phyloP scores from a whole-genome alignment of 2,113 vertebrate species.

The Engystomops pustulosus region DNA sequence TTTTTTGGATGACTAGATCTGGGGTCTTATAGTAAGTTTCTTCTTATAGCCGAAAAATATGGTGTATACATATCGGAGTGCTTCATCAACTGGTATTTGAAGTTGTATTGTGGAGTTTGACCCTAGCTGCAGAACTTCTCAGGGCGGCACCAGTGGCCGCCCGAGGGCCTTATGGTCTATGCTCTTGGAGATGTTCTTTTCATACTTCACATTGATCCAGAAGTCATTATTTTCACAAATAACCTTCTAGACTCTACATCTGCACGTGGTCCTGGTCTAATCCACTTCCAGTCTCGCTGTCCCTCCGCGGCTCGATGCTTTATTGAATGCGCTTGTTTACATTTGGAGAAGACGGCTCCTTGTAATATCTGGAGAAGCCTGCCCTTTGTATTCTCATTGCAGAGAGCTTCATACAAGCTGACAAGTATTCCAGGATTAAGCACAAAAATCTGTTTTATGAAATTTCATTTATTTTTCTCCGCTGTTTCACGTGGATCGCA shows the following conservation, averaged over 20 bases:
- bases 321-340: not conserved
- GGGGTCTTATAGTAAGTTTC: no score
- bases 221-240: not conserved
- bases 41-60: no score
- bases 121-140: no score
- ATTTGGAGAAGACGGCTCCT: not conserved
- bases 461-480: constrained; percentile 31
- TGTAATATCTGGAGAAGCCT: constrained; percentile 2
- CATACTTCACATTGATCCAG: not conserved
- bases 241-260: not conserved
- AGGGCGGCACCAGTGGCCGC: no score
- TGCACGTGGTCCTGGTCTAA: not conserved
- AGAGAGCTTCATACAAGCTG: constrained; percentile 29
- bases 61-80: no score
- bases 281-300: not conserved
- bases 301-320: not conserved
- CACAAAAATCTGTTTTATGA: constrained; percentile 47
- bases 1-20: no score
- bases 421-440: constrained; percentile 40
- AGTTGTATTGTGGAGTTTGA: no score
- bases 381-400: constrained; percentile 17
- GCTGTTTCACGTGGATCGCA: constrained; percentile 46
- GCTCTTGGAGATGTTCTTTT: not conserved
- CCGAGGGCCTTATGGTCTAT: not conserved
- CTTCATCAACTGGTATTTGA: no score